Conservation (phyloP, 2,113 vertebrate genomes). For the Acrocephalus kingi region DNA sequence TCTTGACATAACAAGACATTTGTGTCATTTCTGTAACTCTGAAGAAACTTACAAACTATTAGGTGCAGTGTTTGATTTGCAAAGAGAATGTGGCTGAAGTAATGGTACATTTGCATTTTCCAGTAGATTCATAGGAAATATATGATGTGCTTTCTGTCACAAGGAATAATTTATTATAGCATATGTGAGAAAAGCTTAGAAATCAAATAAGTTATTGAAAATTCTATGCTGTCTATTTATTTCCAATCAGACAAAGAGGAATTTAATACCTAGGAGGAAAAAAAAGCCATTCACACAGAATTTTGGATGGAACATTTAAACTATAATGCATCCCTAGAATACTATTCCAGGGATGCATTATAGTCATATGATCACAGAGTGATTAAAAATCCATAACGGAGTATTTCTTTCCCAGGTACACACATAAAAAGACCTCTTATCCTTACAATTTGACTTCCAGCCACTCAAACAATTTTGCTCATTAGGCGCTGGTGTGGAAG, state of each 20-base stretch:
- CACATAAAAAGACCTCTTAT: constrained; percentile 3
- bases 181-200: not conserved
- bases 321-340: not conserved
- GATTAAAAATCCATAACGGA: constrained; percentile 7
- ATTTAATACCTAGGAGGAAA: accelerated
- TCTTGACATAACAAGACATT: not conserved
- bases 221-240: not conserved
- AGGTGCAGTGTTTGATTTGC: not conserved
- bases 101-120: not conserved
- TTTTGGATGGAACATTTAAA: not conserved
- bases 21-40: not conserved
- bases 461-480: constrained; percentile 23
- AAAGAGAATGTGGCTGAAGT: not conserved
- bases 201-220: not conserved
- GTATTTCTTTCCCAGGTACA: not conserved
- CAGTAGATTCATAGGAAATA: not conserved
- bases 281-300: not conserved
- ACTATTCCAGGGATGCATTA: not conserved
- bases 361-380: not conserved
- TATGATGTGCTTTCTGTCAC: not conserved
- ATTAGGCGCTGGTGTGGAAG: not conserved
- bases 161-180: not conserved
- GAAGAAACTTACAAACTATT: not conserved
- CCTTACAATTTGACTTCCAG: constrained; percentile 33
- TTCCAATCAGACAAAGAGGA: not conserved